A percentile compares a stretch with the other conserved stretches of the same genome.
Evolutionary conservation across 2,113 vertebrate species (phyloP).

Genomic region (Scolopax mira): DNA sequence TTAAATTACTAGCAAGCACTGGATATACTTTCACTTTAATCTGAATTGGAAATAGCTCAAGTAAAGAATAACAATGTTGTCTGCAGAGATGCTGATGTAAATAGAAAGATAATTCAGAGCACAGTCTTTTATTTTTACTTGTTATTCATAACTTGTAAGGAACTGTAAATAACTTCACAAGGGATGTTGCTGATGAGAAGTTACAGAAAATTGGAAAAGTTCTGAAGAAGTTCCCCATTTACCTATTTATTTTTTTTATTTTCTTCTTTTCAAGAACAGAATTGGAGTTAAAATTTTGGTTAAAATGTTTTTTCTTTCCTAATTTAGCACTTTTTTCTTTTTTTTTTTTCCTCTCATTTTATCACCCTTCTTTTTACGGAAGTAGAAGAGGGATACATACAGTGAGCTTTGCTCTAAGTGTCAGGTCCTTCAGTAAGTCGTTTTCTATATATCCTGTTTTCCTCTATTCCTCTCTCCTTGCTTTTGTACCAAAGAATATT

Average conservation of each 20-base stretch:
- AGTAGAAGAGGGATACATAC: not conserved
- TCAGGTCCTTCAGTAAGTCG: not conserved
- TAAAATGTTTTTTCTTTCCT: not conserved
- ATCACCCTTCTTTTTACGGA: not conserved
- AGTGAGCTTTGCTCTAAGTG: not conserved
- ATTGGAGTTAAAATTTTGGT: not conserved
- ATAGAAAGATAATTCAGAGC: constrained; percentile 2
- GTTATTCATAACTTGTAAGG: constrained; percentile 35
- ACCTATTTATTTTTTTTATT: not conserved
- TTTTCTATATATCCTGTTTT: not conserved
- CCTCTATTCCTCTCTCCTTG: not conserved
- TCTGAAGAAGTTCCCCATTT: not conserved
- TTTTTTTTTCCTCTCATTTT: not conserved
- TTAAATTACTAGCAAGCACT: constrained; percentile 46
- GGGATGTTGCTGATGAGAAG: not conserved
- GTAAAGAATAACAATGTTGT: constrained; percentile 42
- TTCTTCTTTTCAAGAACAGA: not conserved
- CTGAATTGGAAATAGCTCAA: constrained; percentile 53
- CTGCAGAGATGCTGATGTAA: constrained; percentile 39
- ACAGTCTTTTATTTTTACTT: constrained; percentile 9
- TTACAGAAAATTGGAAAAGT: not conserved
- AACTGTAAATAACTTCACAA: constrained; percentile 49
- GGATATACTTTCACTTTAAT: constrained; percentile 44
- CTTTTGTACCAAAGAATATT: not conserved
- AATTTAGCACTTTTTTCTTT: accelerated